Conservation (phyloP, 2,888 invertebrate genomes). For the Polyommatus iphigenia region DNA sequence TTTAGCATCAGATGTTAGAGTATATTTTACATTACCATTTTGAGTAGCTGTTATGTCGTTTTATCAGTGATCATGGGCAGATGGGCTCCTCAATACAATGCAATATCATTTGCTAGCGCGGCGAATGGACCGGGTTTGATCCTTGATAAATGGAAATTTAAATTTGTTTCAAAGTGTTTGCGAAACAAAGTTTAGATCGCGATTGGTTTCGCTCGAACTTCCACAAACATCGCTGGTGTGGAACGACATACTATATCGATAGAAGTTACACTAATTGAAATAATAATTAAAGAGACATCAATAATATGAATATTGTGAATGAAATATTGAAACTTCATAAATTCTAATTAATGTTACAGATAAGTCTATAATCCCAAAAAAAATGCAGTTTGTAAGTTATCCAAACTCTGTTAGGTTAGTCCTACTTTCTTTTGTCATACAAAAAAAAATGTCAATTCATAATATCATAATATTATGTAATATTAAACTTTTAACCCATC, state of each 20-base stretch:
- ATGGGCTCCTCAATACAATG: conserved; percentile 61
- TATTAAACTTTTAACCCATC: too few species aligned
- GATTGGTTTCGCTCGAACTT: conserved; percentile 48
- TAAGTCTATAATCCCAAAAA: too few species aligned
- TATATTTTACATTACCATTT: conserved; percentile 38
- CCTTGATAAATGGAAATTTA: conserved; percentile 67
- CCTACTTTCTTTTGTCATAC: too few species aligned
- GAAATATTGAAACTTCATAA: too few species aligned
- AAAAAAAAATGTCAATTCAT: too few species aligned
- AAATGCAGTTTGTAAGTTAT: too few species aligned
- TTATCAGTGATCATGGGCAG: conserved; percentile 41
- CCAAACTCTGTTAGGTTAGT: too few species aligned
- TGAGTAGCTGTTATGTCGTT: conserved; percentile 37
- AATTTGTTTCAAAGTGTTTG: conserved; percentile 59
- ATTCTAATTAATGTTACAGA: too few species aligned
- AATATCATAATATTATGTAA: too few species aligned
- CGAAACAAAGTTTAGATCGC: conserved; percentile 52
- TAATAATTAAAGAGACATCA: neutral
- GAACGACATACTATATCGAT: neutral
- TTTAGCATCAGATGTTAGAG: conserved; percentile 36
- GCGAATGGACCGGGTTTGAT: conserved; percentile 65
- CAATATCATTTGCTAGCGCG: conserved; percentile 64
- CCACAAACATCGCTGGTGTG: conserved; percentile 24
- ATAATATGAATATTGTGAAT: too few species aligned
- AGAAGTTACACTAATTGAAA: neutral